Evolutionary conservation across 2,888 invertebrate species (phyloP), one percentile per base, ranked within the genome.

Genomic region (Hybos culiciformis): DNA sequence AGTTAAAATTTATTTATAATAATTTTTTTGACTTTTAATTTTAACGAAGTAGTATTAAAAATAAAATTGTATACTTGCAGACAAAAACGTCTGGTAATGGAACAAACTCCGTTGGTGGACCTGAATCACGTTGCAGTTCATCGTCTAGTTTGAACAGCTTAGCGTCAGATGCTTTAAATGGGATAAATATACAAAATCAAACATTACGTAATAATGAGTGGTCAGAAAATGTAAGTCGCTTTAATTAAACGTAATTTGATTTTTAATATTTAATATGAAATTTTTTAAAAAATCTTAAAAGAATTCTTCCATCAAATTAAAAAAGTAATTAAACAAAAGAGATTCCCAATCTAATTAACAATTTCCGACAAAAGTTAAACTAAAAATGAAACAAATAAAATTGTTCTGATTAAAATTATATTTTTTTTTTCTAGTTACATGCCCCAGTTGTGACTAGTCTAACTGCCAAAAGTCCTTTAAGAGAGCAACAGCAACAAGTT

Each of bases 91-190:
- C 62, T 48, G 20, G 20, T 36, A 36, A 19, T 36, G 20, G 20
- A 14, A 36, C 11, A 14, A 19, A 21, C 21, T 14, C n/a, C 14
- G 9, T 19, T 23, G 40, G 39, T 42, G 63, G 66, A 53, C 66
- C 70, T 37, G 71, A 73, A 47, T 78, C 78, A 46, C 70, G 75
- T 44, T 78, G 77, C 53, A 78, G 77, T 53, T 80, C 80, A 5
- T 72, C 73, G 5, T 78, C 78, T 3, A 75, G 74, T 44, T 58
- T 76, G 31, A 75, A 73, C 53, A 75, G 75, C 48, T 60, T 70
- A 39, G 63, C 70, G 3, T 70, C 73, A 11, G 73, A 73, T 49
- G 56, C 41, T n/a, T 42, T 46, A 18, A 47, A 47, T 44, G 45
- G 47, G 41, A 40, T 49, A 17, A 52, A 49, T 47, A 50, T 46